Base-by-base conservation (phyloP, 2,888 invertebrate species). In the Drosophila colorata region DNA sequence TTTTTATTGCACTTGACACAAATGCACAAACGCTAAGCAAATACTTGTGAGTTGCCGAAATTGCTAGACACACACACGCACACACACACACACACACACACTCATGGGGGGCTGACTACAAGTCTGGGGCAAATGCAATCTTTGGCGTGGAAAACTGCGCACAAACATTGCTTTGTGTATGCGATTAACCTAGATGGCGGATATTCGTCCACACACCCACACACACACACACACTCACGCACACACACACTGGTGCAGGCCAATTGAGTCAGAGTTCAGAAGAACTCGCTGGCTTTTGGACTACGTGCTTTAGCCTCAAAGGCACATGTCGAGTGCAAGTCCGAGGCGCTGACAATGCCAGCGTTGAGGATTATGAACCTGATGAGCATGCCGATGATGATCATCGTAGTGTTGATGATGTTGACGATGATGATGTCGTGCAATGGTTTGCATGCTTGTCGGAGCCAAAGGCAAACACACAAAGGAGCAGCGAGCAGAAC, bases 21-120 rank as follows among this genome's bases (percentile, higher is more conserved):
- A 28, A 23, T 23, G 25, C 25, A 23, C 37, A 48, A 16, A 44
- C 31, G 38, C 53, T 55, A 49, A 67, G 64, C 61, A 76, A 75
- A 69, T 63, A 71, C 53, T 53, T 41, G 69, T 72, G 79, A 76
- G 69, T 64, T 56, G 79, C 76, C 79, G 58, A 81, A 81, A 78
- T 71, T 73, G 75, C 52, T 51, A 40, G 40, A n/a, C 38, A 69
- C 46, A 55, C 48, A 66, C 20, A 55, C 11, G 6, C 13, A 43
- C 20, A 52, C n/a, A 13, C 13, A 23, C 20, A 8, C 35, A 40
- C 40, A n/a, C 38, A 31, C 38, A 56, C 20, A 25, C 18, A 3
- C n/a, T n/a, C n/a, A n/a, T n/a, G n/a, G n/a, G n/a, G n/a, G n/a
- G n/a, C 20, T 20, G 20, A 20, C 20, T 20, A 20, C 20, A 20